Evolutionary conservation across 2,113 vertebrate genomes (phyloP).

Genomic region (Brachypteracias leptosomus): DNA sequence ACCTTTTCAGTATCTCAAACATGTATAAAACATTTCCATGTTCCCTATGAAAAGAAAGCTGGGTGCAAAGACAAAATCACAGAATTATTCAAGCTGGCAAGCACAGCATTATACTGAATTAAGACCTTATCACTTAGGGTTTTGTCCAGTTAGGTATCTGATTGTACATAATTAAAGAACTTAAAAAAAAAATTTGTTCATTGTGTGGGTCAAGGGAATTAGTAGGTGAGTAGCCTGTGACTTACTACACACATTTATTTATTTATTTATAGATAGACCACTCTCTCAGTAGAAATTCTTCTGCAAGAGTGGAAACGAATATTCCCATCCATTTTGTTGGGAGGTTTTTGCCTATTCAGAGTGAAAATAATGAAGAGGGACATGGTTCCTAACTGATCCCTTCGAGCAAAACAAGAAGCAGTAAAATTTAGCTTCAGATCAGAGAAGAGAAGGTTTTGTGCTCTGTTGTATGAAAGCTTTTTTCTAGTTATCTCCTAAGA

Average conservation of each 20-base stretch:
- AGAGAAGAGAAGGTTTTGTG: not conserved
- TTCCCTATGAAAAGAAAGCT: not conserved
- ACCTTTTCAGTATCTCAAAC: not conserved
- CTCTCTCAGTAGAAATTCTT: accelerated
- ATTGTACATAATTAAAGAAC: not conserved
- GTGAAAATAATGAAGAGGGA: not conserved
- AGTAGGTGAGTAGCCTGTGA: not conserved
- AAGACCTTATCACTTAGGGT: not conserved
- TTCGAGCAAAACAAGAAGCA: not conserved
- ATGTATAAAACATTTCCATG: not conserved
- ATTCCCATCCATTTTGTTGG: too few relatives aligned
- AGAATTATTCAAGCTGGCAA: not conserved
- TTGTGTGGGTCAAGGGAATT: not conserved
- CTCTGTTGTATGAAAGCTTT: not conserved
- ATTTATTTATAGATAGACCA: not conserved
- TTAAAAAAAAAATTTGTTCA: not conserved
- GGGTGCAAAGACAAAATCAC: accelerated
- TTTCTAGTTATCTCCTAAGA: not conserved
- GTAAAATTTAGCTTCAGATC: not conserved
- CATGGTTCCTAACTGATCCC: not conserved
- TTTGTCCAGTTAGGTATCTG: not conserved
- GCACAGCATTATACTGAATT: not conserved
- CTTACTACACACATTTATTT: not conserved
- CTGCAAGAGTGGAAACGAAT: not conserved
- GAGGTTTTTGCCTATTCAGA: not conserved